Base-by-base conservation (phyloP, 1,140 invertebrate species). In the Rhizoglyphus robini region DNA sequence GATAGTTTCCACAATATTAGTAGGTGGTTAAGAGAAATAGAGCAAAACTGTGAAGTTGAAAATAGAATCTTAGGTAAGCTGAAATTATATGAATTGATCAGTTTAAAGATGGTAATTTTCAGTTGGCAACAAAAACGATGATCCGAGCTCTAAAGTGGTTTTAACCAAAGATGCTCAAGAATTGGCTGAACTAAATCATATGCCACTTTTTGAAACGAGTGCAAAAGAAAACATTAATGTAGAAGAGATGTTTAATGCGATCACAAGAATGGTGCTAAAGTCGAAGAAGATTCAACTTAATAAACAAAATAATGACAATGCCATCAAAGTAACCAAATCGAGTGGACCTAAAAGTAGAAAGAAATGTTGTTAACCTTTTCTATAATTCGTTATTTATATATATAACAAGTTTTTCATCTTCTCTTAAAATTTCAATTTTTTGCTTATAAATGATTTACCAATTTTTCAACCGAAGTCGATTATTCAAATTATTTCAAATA, bases 71-170 rank as follows among this genome's bases (percentile, higher is more conserved):
- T 99, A 82, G 90, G 89, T 91, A 76, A 30, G 2, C 15, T 25
- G 4, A 65, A n/a, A n/a, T n/a, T n/a, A n/a, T 20, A 60, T 32
- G 25, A 8, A 65, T 2, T 51, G 2, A 8, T 46, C 29, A 5
- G 29, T 0, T 36, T 20, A 11, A 11, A 8, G 18, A 57, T 18
- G 36, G 15, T 68, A 51, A 66, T 71, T 83, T 82, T 63, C 75
- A 91, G 96, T 99, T 77, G 96, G 96, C 58, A 99, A 99, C 79
- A 99, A 99, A 81, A 94, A 96, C 80, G 96, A 99, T 79, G 88
- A 90, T 76, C 91, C 93, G 48, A 90, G 94, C 72, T 81, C 88
- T 68, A 96, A 98, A 81, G 93, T 99, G 58, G 95, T 99, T 8
- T 79, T 95, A 51, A 95, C 92, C 57, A 88, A 93, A 76, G 96